Evolutionary conservation across 2,888 invertebrate species (phyloP), one percentile per base, ranked within the genome.

Genomic region (Mesoligia furuncula): DNA sequence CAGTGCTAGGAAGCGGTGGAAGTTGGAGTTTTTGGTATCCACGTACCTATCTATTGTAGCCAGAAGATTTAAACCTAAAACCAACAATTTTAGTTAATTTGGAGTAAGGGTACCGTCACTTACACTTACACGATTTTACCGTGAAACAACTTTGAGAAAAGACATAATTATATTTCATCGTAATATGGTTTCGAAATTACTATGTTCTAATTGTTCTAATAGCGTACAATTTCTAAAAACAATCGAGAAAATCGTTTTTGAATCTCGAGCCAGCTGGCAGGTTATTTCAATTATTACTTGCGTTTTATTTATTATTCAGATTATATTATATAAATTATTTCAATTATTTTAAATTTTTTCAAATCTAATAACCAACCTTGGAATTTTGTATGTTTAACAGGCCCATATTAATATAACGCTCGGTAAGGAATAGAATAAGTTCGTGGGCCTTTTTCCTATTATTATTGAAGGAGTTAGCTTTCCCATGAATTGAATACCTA

Each of bases 401-500:
- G 5, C 2, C 17, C 20, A 11, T 11, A 24, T 15, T 13, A n/a
- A n/a, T n/a, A 51, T 42, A 68, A 39, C 5, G 8, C 24, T 24
- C 3, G 6, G 0, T n/a, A 45, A 24, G 4, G 13, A 8, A 13
- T 13, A 42, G 31, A 17, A 42, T 9, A 13, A 45, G 13, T 13
- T 13, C 3, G 15, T 15, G n/a, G 24, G 7, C 24, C 54, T 68
- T 73, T 68, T 67, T 24, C 36, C 27, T 31, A 64, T 39, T 27
- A 27, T 20, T n/a, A n/a, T 48, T 36, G 4, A 17, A 72, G 17
- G 20, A 57, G 54, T 57, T 54, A 17, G 39, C 5, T 27, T 17
- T 15, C 20, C n/a, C n/a, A 64, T 64, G 64, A 54, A 64, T 73
- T 74, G 17, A 36, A 11, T 73, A 42, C 9, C 20, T 73, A 42